A percentile compares a stretch with the other conserved stretches of the same genome.
Evolutionary conservation across 2,888 invertebrate species (phyloP).

Genomic region (Mesorhabditis spiculigera): DNA sequence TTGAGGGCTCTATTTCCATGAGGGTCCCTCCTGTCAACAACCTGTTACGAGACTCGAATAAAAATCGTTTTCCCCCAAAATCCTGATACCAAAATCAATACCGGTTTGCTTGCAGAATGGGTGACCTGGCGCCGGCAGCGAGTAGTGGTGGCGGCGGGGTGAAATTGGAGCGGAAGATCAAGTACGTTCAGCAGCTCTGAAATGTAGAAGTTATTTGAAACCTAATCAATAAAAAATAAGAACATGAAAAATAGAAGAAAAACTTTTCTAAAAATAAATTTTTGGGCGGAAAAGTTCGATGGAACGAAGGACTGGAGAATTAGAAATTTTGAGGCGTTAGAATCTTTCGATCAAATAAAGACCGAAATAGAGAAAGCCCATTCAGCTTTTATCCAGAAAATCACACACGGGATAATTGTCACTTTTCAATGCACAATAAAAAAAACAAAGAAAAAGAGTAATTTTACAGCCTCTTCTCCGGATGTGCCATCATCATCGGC

Average conservation of each 20-base stretch:
- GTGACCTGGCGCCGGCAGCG: not conserved
- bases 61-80: no score
- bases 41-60: no score
- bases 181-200: not conserved
- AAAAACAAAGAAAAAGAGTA: not conserved
- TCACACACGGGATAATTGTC: no score
- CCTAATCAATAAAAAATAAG: not conserved
- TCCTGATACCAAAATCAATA: no score
- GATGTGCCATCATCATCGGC: constrained; percentile 63
- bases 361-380: no score
- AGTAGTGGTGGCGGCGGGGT: not conserved
- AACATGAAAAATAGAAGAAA: not conserved
- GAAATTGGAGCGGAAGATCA: constrained; percentile 4
- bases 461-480: constrained; percentile 58
- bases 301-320: not conserved
- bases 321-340: no score
- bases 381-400: no score
- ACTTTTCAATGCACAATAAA: not conserved
- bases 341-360: no score
- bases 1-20: no score
- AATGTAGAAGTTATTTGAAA: not conserved
- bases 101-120: no score
- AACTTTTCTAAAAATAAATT: not conserved
- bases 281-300: not conserved
- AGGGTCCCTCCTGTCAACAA: no score